Evolutionary conservation across 2,797 vertebrate species (phyloP).

Genomic region (Manis javanica): DNA sequence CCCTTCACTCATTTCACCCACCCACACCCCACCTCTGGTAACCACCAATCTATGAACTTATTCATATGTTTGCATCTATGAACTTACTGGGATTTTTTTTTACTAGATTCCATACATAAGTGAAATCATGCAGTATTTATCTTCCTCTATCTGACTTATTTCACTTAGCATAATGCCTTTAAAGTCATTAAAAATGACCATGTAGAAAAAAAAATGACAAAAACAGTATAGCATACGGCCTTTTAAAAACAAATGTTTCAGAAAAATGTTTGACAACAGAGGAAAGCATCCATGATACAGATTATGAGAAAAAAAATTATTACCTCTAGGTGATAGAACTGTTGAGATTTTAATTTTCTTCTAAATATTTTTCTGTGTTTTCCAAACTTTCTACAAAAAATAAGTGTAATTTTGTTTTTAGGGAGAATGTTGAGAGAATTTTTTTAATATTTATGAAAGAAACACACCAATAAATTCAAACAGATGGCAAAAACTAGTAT

Average conservation of each 20-base stretch:
- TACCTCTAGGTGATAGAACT: not conserved
- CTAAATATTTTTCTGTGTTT: not conserved
- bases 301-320: not conserved
- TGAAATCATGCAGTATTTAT: not conserved
- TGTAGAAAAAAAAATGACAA: not conserved
- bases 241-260: conserved; percentile 34
- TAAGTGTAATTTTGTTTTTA: conserved; percentile 2
- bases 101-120: not conserved
- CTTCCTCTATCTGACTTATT: not conserved
- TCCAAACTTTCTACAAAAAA: not conserved
- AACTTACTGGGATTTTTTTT: not conserved
- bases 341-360: conserved; percentile 15
- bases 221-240: not conserved
- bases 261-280: conserved; percentile 14
- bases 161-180: not conserved
- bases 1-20: not conserved
- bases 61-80: not conserved
- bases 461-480: conserved; percentile 2
- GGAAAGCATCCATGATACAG: not conserved
- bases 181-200: not conserved
- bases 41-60: not conserved
- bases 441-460: conserved; percentile 12
- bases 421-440: not conserved
- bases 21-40: not conserved
- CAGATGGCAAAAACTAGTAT: not conserved